Evolutionary conservation across 2,113 vertebrate genomes (phyloP).

Genomic region (Sprattus sprattus): DNA sequence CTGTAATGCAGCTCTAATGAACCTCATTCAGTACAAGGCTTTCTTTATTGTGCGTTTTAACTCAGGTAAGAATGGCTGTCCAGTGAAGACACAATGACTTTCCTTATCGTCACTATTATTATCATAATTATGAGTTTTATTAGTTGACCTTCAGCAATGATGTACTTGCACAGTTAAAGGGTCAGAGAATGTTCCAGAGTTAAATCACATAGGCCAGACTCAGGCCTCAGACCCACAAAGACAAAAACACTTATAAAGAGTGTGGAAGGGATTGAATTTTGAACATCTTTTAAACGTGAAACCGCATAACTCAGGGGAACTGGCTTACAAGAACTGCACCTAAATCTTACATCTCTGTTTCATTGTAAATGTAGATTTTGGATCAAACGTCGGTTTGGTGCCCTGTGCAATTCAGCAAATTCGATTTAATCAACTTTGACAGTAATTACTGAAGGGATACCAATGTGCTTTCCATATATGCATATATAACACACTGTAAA

Average conservation of each 20-base stretch:
- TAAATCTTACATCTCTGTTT: neutral
- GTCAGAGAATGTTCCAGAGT: neutral
- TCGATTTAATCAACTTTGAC: neutral
- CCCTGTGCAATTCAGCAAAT: too few species aligned
- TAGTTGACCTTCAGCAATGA: conserved; percentile 34
- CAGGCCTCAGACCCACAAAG: neutral
- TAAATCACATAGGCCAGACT: neutral
- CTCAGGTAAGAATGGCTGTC: conserved; percentile 1
- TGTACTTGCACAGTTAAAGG: conserved; percentile 11
- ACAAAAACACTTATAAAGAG: neutral
- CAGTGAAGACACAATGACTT: conserved; percentile 28
- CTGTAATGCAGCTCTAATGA: conserved; percentile 44
- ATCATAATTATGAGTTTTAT: neutral
- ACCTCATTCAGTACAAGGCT: conserved; percentile 38
- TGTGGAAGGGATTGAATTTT: too few species aligned
- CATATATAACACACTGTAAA: neutral
- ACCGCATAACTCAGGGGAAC: too few species aligned
- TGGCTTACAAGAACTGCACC: too few species aligned
- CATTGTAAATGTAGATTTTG: neutral
- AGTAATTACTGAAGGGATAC: neutral
- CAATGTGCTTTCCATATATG: neutral
- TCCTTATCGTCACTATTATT: conserved; percentile 27
- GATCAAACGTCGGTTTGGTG: neutral
- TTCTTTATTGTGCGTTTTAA: conserved; percentile 5
- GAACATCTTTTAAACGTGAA: too few species aligned